These are phyloP conservation scores for Rhyacophila brunnea DNA, from an alignment of 1,140 invertebrate genomes.

Conservation along the genomic window DNA sequence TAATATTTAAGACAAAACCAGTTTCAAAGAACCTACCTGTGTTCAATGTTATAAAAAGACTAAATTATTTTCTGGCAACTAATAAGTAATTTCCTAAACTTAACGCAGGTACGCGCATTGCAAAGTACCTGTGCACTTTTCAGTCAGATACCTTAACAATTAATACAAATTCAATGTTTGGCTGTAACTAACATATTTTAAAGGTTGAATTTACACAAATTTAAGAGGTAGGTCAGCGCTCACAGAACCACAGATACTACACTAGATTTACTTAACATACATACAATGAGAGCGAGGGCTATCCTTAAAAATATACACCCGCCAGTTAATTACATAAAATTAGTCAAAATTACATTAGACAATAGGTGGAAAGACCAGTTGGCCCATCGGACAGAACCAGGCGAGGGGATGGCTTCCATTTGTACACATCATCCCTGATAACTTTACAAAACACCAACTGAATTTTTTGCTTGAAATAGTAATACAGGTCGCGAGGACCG, in stretches of 20 bases:
- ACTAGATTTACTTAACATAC: conserved; percentile 35
- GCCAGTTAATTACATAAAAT: conserved; percentile 18
- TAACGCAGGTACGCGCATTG: conserved; percentile 38
- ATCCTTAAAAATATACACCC: conserved; percentile 10
- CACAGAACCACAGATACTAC: conserved; percentile 30
- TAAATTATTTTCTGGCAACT: conserved; percentile 49
- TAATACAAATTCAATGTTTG: conserved; percentile 37
- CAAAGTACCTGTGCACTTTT: conserved; percentile 33
- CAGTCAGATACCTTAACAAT: conserved; percentile 37
- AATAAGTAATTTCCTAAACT: conserved; percentile 55
- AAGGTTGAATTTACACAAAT: conserved; percentile 54
- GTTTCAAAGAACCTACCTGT: conserved; percentile 54
- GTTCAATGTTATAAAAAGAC: conserved; percentile 36
- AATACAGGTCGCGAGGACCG: conserved; percentile 9
- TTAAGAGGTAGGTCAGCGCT: conserved; percentile 51
- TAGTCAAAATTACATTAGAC: conserved; percentile 15
- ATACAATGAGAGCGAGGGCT: conserved; percentile 19
- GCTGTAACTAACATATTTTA: conserved; percentile 45
- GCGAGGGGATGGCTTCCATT: conserved; percentile 13
- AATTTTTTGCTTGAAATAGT: conserved; percentile 14
- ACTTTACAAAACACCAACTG: conserved; percentile 16
- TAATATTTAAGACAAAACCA: conserved; percentile 56
- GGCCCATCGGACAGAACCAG: not conserved
- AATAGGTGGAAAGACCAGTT: conserved; percentile 11
- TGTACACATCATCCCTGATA: conserved; percentile 19